Evolutionary conservation across 2,888 invertebrate species (phyloP).

Genomic region (Limnephilus auricula): DNA sequence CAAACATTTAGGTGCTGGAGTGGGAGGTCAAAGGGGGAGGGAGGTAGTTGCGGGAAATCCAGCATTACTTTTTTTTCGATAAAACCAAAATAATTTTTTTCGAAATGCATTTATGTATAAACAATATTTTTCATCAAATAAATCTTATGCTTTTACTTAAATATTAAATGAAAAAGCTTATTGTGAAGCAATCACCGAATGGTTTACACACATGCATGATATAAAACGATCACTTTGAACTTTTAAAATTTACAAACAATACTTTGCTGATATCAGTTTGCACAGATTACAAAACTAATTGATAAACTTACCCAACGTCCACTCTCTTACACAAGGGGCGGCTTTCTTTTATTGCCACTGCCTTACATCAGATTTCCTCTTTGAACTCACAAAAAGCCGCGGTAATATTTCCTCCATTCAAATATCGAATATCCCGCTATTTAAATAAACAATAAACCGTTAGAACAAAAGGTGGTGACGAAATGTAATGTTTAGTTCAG

Average conservation of each 20-base stretch:
- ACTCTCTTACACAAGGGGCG: not conserved
- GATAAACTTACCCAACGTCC: not conserved
- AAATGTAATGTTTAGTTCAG: slow-evolving; percentile 55
- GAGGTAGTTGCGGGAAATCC: too few species aligned
- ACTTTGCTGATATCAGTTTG: not conserved
- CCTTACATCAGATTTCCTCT: slow-evolving; percentile 30
- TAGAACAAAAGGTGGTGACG: slow-evolving; percentile 61
- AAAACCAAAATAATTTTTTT: too few species aligned
- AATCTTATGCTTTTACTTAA: not conserved
- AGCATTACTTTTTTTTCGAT: too few species aligned
- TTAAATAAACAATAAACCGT: slow-evolving; percentile 58
- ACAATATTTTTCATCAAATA: too few species aligned
- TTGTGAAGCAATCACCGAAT: not conserved
- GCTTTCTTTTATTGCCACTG: not conserved
- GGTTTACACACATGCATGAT: not conserved
- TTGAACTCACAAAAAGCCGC: slow-evolving; percentile 1
- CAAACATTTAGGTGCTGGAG: too few species aligned
- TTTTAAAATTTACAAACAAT: not conserved
- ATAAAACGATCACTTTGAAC: not conserved
- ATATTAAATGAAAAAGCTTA: not conserved
- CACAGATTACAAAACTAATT: not conserved
- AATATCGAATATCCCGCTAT: slow-evolving; percentile 40
- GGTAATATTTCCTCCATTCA: slow-evolving; percentile 36
- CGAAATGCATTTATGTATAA: too few species aligned
- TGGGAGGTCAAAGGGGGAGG: too few species aligned